Evolutionary conservation across 2,888 invertebrate species (phyloP).

Genomic region (Cylloceria caligata): DNA sequence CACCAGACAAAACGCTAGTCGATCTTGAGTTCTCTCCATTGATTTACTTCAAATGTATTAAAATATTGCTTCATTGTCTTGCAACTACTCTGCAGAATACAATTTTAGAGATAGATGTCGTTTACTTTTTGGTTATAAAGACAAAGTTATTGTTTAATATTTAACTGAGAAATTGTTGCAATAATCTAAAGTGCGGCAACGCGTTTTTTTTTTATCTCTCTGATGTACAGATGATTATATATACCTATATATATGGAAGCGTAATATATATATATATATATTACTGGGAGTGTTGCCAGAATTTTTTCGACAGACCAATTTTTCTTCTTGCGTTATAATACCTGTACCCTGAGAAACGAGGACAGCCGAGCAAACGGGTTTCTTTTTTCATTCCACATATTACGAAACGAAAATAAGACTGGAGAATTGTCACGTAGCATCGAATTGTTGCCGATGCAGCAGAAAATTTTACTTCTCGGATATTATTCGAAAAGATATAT

Average conservation of each 20-base stretch:
- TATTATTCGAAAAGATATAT: background rate
- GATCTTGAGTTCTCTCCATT: background rate
- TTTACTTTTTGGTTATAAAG: background rate
- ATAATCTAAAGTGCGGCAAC: background rate
- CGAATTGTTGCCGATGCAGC: constrained; percentile 15
- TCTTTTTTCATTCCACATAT: constrained; percentile 30
- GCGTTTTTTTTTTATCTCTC: constrained; percentile 10
- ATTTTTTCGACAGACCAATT: constrained; percentile 9
- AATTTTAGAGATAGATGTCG: constrained; percentile 6
- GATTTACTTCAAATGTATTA: constrained; percentile 1
- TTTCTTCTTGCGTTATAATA: constrained; percentile 12
- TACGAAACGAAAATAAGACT: constrained; percentile 24
- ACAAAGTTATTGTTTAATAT: background rate
- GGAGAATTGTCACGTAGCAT: constrained; percentile 2
- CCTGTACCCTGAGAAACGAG: constrained; percentile 4
- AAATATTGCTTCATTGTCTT: background rate
- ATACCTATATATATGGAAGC: too few relatives aligned
- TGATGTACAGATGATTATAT: too few relatives aligned
- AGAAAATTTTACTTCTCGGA: background rate
- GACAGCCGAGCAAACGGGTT: constrained; percentile 6
- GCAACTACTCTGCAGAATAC: background rate
- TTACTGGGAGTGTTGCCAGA: constrained; percentile 5
- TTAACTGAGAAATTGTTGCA: background rate
- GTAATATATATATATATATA: background rate
- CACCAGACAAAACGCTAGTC: constrained; percentile 14